Evolutionary conservation across 2,113 vertebrate genomes (phyloP).

Genomic region (Oceanodroma tethys): DNA sequence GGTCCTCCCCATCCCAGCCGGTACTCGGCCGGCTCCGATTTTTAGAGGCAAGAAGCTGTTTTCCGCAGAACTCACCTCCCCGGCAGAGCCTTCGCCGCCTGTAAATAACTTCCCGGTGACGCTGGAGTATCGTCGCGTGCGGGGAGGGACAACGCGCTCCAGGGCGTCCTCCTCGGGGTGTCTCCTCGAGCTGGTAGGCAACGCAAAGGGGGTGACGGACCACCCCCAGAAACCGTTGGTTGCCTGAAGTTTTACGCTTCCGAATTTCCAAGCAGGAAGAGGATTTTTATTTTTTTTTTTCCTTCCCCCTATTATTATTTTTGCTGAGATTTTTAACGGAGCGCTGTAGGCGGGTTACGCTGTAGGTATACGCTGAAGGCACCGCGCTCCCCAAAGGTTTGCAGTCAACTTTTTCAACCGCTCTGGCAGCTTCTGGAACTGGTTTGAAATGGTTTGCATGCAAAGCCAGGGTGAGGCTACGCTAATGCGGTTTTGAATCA

Average conservation of each 20-base stretch:
- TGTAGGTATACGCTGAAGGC: too few relatives aligned
- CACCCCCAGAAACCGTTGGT: too few relatives aligned
- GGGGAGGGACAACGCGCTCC: neutral
- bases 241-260: neutral
- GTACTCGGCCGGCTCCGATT: too few relatives aligned
- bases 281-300: neutral
- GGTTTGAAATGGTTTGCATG: fast-evolving
- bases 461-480: neutral
- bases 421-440: neutral
- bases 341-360: too few relatives aligned
- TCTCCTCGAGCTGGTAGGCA: neutral
- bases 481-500: neutral
- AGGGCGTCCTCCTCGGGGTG: neutral
- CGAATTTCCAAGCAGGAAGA: neutral
- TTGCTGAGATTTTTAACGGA: neutral
- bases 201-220: neutral
- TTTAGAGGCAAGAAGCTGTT: fast-evolving
- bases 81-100: fast-evolving
- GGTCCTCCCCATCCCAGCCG: too few relatives aligned
- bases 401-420: neutral
- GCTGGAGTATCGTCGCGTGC: fast-evolving
- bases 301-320: too few relatives aligned
- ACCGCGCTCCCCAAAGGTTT: neutral
- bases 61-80: neutral
- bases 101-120: fast-evolving